Percentiles rank a stretch among this genome's conserved stretches.
phyloP scores from a whole-genome alignment of 92 coral and sea anemone species.

The Montipora capitata region DNA sequence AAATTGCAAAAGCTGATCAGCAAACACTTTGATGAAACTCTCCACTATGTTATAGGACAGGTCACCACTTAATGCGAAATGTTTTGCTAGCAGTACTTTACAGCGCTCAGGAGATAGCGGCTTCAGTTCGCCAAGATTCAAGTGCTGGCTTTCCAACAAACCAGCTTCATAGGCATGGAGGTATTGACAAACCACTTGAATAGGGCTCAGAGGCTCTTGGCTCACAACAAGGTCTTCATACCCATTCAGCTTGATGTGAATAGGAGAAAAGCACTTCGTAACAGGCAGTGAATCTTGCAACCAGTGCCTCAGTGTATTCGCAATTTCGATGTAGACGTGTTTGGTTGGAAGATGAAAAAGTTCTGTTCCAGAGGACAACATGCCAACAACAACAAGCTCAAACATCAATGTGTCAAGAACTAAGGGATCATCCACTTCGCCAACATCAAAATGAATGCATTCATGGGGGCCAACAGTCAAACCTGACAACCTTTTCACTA shows the following conservation, averaged over 20 bases:
- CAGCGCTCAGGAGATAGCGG: conserved; percentile 73
- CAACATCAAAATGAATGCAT: conserved; percentile 89
- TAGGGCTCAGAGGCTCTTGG: conserved; percentile 83
- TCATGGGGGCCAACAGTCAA: conserved; percentile 68
- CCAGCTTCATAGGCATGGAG: conserved; percentile 83
- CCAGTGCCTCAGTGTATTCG: conserved; percentile 92
- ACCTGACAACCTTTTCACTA: conserved; percentile 74
- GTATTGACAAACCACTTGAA: conserved; percentile 97
- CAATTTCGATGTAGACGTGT: conserved; percentile 86
- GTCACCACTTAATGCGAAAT: conserved; percentile 82
- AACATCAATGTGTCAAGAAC: conserved; percentile 89
- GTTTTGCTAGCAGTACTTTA: conserved; percentile 69
- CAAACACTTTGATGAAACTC: conserved; percentile 88
- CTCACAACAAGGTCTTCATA: conserved; percentile 78
- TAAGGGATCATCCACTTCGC: conserved; percentile 89
- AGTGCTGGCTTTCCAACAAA: conserved; percentile 76
- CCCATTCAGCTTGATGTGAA: conserved; percentile 70
- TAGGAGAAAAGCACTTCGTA: conserved; percentile 87
- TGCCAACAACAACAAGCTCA: conserved; percentile 89
- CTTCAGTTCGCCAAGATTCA: conserved; percentile 68
- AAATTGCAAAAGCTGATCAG: conserved; percentile 92
- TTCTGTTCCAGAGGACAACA: conserved; percentile 88
- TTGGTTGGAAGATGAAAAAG: conserved; percentile 86
- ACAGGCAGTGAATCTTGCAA: conserved; percentile 89
- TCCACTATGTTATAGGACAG: conserved; percentile 82